Evolutionary conservation across 2,797 vertebrate species (phyloP).

Genomic region (Trachurus trachurus): DNA sequence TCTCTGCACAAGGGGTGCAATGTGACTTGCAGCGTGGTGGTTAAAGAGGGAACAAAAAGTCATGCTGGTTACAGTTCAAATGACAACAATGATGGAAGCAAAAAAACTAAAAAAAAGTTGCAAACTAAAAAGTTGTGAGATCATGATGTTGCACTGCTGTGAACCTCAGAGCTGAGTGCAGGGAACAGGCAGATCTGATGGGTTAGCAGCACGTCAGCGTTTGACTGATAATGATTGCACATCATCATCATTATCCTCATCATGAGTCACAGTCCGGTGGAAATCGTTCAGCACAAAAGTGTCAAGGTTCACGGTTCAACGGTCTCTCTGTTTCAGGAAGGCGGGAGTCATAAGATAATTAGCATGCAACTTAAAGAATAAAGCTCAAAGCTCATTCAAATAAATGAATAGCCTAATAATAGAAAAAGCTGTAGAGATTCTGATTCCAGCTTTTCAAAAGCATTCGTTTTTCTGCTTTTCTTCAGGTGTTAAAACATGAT

Average conservation of each 20-base stretch:
- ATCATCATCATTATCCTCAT: too few species aligned
- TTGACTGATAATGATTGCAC: neutral
- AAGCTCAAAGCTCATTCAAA: too few species aligned
- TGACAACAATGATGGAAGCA: too few species aligned
- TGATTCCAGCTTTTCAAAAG: too few species aligned
- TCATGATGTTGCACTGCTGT: neutral
- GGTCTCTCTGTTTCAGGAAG: neutral
- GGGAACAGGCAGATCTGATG: neutral
- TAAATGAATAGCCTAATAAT: too few species aligned
- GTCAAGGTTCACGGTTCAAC: neutral
- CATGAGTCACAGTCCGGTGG: neutral
- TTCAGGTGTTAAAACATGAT: too few species aligned
- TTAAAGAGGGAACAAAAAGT: too few species aligned
- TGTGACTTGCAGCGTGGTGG: neutral
- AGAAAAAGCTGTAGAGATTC: too few species aligned
- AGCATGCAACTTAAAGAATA: neutral
- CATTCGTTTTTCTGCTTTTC: too few species aligned
- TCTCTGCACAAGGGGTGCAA: neutral
- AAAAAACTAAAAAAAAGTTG: neutral
- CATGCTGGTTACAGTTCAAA: neutral
- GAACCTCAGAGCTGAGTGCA: neutral
- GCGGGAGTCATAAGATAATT: neutral
- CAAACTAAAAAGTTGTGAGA: neutral
- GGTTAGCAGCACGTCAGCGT: neutral
- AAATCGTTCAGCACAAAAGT: neutral